A percentile compares a stretch with the other conserved stretches of the same genome.
Conservation (phyloP, 2,888 invertebrate species). For the Aricia artaxerxes region DNA sequence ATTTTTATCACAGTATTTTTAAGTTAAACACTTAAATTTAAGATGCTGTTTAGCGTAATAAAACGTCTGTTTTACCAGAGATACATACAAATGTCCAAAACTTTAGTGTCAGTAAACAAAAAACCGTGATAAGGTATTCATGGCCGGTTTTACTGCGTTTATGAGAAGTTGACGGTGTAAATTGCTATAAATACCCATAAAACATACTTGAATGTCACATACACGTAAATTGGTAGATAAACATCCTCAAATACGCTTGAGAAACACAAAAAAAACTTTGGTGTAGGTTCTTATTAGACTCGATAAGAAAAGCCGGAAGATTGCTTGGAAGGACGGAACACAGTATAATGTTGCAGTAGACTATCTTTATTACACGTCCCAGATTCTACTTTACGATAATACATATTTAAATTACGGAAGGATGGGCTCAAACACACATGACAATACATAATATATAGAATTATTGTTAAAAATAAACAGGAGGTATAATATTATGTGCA, state of each 20-base stretch:
- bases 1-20: background rate
- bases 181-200: constrained; percentile 17
- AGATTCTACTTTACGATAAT: too few species aligned
- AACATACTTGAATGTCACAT: background rate
- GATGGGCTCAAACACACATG: too few species aligned
- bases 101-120: constrained; percentile 10
- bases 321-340: background rate
- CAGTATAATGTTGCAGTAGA: too few species aligned
- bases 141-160: constrained; percentile 1
- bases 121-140: constrained; percentile 3
- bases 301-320: background rate
- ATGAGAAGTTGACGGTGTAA: constrained; percentile 7
- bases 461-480: background rate
- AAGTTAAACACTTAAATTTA: background rate
- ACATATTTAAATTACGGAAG: too few species aligned
- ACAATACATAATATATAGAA: too few species aligned
- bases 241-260: constrained; percentile 1
- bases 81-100: constrained; percentile 16
- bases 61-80: background rate
- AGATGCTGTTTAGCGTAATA: background rate
- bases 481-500: background rate
- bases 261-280: background rate
- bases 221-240: constrained; percentile 14
- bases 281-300: background rate
- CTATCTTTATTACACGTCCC: too few species aligned